Conservation (phyloP, 2,888 invertebrate genomes). For the Agrochola lota region DNA sequence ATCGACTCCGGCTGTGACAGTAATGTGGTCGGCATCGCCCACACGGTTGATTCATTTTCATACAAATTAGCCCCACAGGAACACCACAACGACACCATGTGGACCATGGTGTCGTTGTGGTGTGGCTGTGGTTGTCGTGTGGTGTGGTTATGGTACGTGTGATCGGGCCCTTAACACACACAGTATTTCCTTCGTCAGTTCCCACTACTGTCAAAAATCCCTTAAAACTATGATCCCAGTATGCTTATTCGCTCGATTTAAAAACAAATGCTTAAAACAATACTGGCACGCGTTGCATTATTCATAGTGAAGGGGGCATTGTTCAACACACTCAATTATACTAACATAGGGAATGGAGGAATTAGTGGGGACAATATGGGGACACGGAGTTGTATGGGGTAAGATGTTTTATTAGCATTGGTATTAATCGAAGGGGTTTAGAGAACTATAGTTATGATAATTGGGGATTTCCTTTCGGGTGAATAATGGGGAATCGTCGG, state of each 20-base stretch:
- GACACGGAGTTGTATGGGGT: conserved; percentile 1
- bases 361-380: conserved; percentile 29
- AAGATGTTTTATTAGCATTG: conserved; percentile 32
- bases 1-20: no score
- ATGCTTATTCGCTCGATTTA: conserved; percentile 25
- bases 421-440: conserved; percentile 42
- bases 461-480: conserved; percentile 6
- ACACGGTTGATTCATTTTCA: neutral
- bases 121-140: no score
- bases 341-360: conserved; percentile 26
- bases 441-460: conserved; percentile 7
- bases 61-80: neutral
- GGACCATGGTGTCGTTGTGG: neutral
- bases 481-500: no score
- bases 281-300: conserved; percentile 37
- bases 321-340: conserved; percentile 31
- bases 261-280: conserved; percentile 47
- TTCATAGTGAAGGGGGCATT: conserved; percentile 5
- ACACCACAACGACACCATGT: no score
- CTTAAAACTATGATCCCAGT: neutral
- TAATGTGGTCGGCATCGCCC: neutral
- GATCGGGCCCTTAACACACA: neutral
- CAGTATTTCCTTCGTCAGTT: neutral
- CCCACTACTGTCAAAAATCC: conserved; percentile 18
- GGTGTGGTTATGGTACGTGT: neutral